These are phyloP conservation scores for Osmoderma eremita DNA, from an alignment of 2,888 invertebrate species.

Conservation along the genomic window DNA sequence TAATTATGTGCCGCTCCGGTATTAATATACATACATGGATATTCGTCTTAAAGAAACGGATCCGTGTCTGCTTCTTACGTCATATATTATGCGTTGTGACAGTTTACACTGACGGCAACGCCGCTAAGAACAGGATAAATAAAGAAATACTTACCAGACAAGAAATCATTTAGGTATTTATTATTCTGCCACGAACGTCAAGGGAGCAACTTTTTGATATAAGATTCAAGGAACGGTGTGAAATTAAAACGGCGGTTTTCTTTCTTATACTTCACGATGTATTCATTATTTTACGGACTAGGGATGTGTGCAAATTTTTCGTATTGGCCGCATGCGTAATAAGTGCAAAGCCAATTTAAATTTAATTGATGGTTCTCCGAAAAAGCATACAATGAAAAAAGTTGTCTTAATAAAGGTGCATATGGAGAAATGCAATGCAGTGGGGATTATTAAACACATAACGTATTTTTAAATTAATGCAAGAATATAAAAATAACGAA, in stretches of 20 bases:
- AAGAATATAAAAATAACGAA: too few relatives aligned
- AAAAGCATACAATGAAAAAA: too few relatives aligned
- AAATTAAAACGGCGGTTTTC: slow-evolving; percentile 20
- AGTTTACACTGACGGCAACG: slow-evolving; percentile 2
- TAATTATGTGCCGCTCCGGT: slow-evolving; percentile 5
- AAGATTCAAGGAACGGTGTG: slow-evolving; percentile 16
- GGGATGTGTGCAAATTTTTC: too few relatives aligned
- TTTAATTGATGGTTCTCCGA: too few relatives aligned
- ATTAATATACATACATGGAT: slow-evolving; percentile 27
- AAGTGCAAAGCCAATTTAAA: too few relatives aligned
- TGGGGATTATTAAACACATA: too few relatives aligned
- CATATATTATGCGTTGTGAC: slow-evolving; percentile 11
- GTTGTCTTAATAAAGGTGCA: too few relatives aligned
- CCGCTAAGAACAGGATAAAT: not conserved
- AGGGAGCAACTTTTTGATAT: slow-evolving; percentile 25
- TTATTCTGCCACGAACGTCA: slow-evolving; percentile 26
- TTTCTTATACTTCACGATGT: not conserved
- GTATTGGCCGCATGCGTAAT: too few relatives aligned
- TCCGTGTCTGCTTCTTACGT: slow-evolving; percentile 1
- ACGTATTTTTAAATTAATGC: too few relatives aligned
- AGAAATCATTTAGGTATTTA: slow-evolving; percentile 22
- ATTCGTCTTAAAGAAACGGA: slow-evolving; percentile 6
- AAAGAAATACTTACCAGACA: slow-evolving; percentile 23
- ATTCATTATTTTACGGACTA: slow-evolving; percentile 13
- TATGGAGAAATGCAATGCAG: too few relatives aligned